Evolutionary conservation across 2,113 vertebrate genomes (phyloP).

Genomic region (Prolemur simus): DNA sequence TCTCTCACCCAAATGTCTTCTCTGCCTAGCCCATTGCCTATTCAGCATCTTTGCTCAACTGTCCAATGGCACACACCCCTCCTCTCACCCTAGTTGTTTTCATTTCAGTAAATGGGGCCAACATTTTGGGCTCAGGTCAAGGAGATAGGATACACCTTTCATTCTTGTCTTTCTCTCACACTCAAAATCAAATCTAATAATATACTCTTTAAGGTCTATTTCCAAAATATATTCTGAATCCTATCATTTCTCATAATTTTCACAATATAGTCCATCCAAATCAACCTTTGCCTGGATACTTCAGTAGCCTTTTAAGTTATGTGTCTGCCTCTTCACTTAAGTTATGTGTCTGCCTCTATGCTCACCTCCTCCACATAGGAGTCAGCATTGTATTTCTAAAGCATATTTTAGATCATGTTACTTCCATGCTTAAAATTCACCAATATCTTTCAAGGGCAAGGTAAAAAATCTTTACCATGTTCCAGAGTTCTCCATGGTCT

Average conservation of each 20-base stretch:
- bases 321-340: background rate
- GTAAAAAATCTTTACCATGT: background rate
- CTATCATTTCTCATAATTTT: background rate
- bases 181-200: background rate
- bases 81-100: background rate
- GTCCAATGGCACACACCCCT: background rate
- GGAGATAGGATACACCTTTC: background rate
- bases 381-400: background rate
- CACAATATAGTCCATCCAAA: background rate
- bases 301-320: background rate
- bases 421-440: background rate
- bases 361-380: background rate
- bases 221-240: conserved; percentile 13
- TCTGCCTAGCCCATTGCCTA: background rate
- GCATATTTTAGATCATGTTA: background rate
- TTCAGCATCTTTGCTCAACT: background rate
- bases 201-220: background rate
- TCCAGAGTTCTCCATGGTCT: background rate
- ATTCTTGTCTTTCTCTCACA: background rate
- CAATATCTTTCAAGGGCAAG: background rate
- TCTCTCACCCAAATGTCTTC: background rate
- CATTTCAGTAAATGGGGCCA: background rate
- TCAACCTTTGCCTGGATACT: background rate
- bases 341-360: background rate
- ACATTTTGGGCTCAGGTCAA: background rate